Evolutionary conservation across 2,888 invertebrate genomes (phyloP).

Genomic region (Chymomyza procnemis): DNA sequence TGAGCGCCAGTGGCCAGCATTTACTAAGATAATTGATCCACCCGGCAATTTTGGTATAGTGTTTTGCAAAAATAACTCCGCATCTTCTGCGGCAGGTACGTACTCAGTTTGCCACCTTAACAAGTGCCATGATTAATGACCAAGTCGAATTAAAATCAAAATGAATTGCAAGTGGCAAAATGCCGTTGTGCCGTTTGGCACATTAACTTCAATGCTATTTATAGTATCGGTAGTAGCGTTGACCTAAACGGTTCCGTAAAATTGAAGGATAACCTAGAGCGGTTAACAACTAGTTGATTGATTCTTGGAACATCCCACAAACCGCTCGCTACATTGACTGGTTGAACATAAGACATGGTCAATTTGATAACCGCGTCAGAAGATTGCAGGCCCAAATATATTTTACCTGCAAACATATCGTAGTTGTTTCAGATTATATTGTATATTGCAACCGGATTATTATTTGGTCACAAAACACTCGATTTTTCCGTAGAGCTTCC

Average conservation of each 20-base stretch:
- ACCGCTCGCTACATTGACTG: not conserved
- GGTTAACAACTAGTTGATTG: not conserved
- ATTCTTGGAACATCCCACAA: not conserved
- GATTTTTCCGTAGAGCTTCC: not conserved
- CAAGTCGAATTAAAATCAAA: not conserved
- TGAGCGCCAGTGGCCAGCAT: not conserved
- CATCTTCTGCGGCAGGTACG: slow-evolving; percentile 8
- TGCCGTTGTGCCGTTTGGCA: not conserved
- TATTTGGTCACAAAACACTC: not conserved
- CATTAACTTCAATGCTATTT: slow-evolving; percentile 38
- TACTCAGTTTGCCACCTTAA: not conserved
- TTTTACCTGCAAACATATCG: not conserved
- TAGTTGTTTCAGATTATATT: not conserved
- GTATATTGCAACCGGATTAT: not conserved
- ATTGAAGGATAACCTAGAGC: slow-evolving; percentile 48
- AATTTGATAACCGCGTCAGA: not conserved
- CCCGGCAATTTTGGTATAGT: not conserved
- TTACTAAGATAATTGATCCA: not conserved
- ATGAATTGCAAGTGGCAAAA: not conserved
- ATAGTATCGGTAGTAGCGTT: not conserved
- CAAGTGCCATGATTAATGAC: slow-evolving; percentile 34
- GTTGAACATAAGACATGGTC: not conserved
- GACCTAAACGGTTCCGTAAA: slow-evolving; percentile 52
- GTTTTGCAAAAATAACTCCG: not conserved
- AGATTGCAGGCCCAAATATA: not conserved